phyloP scores from a whole-genome alignment of 2,113 vertebrate species.

The Danionella cerebrum region DNA sequence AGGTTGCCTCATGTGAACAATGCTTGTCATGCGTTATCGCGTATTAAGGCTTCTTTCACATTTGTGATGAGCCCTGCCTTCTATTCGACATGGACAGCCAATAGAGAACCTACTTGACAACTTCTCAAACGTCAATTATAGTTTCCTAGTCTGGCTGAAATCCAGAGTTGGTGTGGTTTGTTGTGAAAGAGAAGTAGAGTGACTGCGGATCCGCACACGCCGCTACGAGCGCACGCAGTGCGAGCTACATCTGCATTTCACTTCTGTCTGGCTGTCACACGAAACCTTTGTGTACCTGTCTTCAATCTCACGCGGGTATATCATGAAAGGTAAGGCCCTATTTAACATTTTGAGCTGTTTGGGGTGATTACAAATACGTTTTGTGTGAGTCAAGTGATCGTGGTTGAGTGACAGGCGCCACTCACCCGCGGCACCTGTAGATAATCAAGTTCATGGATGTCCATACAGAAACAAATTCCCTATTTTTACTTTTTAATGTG shows the following conservation, averaged over 20 bases:
- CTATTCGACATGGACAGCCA: not conserved
- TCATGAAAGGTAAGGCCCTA: not conserved
- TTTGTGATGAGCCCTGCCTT: not conserved
- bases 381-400: not conserved
- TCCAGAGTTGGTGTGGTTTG: not conserved
- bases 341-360: not conserved
- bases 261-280: not conserved
- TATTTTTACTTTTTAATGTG: too few relatives aligned
- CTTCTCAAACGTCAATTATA: not conserved
- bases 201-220: not conserved
- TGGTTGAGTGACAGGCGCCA: too few relatives aligned
- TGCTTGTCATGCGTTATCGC: too few relatives aligned
- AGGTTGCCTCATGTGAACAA: too few relatives aligned
- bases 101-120: not conserved
- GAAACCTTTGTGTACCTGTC: not conserved
- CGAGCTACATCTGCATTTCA: not conserved
- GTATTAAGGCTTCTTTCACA: too few relatives aligned
- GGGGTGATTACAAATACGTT: not conserved
- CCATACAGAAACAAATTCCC: too few relatives aligned
- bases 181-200: not conserved
- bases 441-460: too few relatives aligned
- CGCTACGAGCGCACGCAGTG: not conserved
- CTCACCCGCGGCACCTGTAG: too few relatives aligned
- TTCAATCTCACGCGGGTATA: not conserved
- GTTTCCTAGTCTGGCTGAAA: not conserved